phyloP scores from a whole-genome alignment of 2,113 vertebrate species.

The Mungos mungo region DNA sequence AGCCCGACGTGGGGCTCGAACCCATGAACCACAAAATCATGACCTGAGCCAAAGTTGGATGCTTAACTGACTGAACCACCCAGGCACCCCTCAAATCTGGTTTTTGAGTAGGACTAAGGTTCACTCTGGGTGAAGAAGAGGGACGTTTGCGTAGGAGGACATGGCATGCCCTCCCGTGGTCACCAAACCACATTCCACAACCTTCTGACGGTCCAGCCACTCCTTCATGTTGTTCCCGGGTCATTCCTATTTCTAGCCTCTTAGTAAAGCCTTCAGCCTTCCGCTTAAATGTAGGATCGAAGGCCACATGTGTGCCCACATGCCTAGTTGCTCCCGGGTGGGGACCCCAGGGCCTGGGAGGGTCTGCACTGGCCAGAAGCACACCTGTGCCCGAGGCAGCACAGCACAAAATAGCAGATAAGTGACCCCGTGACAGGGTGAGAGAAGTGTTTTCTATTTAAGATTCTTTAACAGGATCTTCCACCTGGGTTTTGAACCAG shows the following conservation, averaged over 20 bases:
- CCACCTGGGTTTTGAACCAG: background rate
- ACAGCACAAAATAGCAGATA: background rate
- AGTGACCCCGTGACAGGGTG: background rate
- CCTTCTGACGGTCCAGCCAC: background rate
- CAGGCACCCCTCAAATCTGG: too few relatives aligned
- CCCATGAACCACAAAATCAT: too few relatives aligned
- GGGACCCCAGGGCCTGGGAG: background rate
- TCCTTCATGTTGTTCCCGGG: background rate
- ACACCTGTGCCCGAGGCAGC: rapidly evolving
- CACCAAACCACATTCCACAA: background rate
- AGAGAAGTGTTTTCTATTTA: background rate
- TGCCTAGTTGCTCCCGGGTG: background rate
- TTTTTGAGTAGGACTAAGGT: too few relatives aligned
- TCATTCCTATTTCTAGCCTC: background rate
- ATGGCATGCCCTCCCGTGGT: background rate
- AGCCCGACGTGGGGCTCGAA: too few relatives aligned
- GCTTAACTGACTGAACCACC: too few relatives aligned
- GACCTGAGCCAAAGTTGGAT: too few relatives aligned
- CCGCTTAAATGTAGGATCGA: background rate
- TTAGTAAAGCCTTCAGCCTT: background rate
- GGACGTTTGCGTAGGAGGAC: background rate
- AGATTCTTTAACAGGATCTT: background rate
- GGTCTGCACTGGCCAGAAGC: background rate
- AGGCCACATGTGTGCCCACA: background rate
- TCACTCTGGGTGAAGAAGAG: background rate